Base-by-base conservation (phyloP, 2,888 invertebrate genomes). In the Proisotoma minuta region DNA sequence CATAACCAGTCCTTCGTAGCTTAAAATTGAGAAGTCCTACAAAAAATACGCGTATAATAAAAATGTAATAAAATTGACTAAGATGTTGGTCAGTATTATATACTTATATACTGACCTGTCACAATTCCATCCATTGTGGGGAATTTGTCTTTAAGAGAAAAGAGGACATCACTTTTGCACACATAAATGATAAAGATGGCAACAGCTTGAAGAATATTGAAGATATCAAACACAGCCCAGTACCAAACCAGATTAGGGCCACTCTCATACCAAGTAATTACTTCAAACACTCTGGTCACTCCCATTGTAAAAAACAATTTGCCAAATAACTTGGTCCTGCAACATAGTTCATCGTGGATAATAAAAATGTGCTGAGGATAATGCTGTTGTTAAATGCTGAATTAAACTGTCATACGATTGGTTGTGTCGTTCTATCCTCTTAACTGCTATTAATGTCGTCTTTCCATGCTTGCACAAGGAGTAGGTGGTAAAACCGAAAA, bases 291-390 rank as follows among this genome's bases (percentile, higher is more conserved):
- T 57, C 73, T 54, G 0, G 68, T 65, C 2, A 70, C 62, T 22
- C 71, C 72, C 73, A 73, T 73, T 1, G 71, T 66, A 47, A 72
- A 68, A 24, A 73, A 64, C 3, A 73, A 52, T 56, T 73, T 73
- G 10, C 52, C 64, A 57, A 73, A 73, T 3, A 73, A 50, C 18
- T 62, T 57, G n/a, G 67, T 22, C 24, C 73, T 73, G 47, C 5
- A 57, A 15, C 50, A 43, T 15, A 20, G 18, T 5, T 3, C 49
- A n/a, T 15, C 22, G 28, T 51, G n/a, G 5, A 47, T 18, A 15
- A 8, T 20, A 15, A 47, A 47, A 47, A 47, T 5, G 10, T 12
- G 48, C 48, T 18, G 20, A 34, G 12, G 12, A 34, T 12, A 34
- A 34, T 34, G 8, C 12, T 34, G n/a, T 34, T 34, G n/a, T n/a